Conservation (phyloP, 2,797 vertebrate genomes). For the Xyrichtys novacula region DNA sequence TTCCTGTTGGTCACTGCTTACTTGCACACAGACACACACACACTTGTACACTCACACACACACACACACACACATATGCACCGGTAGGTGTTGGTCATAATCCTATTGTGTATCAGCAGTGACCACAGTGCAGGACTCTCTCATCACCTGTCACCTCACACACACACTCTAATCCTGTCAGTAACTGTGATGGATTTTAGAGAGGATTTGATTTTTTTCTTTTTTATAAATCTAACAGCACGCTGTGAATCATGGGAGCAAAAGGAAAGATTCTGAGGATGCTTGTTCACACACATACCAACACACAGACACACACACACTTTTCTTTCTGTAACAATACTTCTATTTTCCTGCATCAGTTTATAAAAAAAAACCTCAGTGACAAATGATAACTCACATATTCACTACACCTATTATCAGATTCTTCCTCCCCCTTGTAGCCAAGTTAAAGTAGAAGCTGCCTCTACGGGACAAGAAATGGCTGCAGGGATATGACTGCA, state of each 20-base stretch:
- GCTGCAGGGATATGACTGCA: constrained; percentile 49
- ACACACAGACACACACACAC: constrained; percentile 6
- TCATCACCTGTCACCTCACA: constrained; percentile 60
- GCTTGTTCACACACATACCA: too few relatives aligned
- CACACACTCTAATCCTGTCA: constrained; percentile 66
- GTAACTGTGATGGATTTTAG: constrained; percentile 64
- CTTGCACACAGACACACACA: too few relatives aligned
- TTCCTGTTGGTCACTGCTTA: constrained; percentile 48
- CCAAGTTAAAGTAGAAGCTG: constrained; percentile 53
- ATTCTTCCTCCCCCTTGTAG: constrained; percentile 36
- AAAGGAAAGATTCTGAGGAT: constrained; percentile 18
- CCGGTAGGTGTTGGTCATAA: constrained; percentile 64
- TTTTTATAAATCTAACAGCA: constrained; percentile 44
- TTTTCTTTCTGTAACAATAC: constrained; percentile 15
- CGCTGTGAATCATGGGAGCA: constrained; percentile 44
- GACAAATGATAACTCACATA: constrained; percentile 28
- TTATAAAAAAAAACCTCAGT: constrained; percentile 7
- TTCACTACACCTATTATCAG: constrained; percentile 22
- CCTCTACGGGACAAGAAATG: constrained; percentile 44
- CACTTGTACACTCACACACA: too few relatives aligned
- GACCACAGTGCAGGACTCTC: constrained; percentile 61
- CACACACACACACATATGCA: constrained; percentile 16
- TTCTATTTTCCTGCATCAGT: constrained; percentile 13
- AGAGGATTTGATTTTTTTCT: constrained; percentile 54
- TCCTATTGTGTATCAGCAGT: constrained; percentile 70